Evolutionary conservation across 2,113 vertebrate species (phyloP), one percentile per base, ranked within the genome.

Genomic region (Mustela nigripes): DNA sequence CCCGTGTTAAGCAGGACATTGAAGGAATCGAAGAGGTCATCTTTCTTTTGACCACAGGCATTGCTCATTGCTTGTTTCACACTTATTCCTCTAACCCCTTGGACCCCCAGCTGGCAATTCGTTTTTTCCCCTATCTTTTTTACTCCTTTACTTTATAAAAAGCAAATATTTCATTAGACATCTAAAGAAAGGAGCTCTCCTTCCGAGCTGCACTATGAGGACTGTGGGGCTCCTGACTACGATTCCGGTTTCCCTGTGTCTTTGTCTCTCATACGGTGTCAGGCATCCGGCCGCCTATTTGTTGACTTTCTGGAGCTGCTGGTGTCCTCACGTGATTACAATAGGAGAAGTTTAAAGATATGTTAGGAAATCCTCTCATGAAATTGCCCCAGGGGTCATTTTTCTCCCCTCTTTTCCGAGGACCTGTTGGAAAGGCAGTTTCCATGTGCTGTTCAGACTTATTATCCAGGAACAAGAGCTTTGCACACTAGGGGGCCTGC

Each of bases 401-500:
- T 95, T 92, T 94, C 26, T 42, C 5, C 24, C 60, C 19, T 45
- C 74, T 86, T 48, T 50, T 28, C 7, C 39, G 21, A 67, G 84
- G 63, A 62, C 79, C 53, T 73, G 19, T 85, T 42, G 24, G n/a
- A 69, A 73, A 91, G n/a, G 63, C 76, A 19, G 63, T 80, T 74
- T 92, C n/a, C 33, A 3, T 45, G 39, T 60, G 50, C n/a, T 5
- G 1, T 81, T 96, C 3, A 33, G 81, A 67, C 33, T 95, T 90
- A 9, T 2, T 63, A 36, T 86, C 73, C 42, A 53, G 58, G 63
- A 94, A 87, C 78, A 90, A 73, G 88, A 33, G 36, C 89, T 97
- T 85, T 94, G 84, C 84, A 91, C 97, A 6, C 95, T 94, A 97
- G 98, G 94, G 95, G 95, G 96, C 97, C 92, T 63, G 65, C 87